Conservation (phyloP, 2,888 invertebrate genomes). For the Rhagium mordax region DNA sequence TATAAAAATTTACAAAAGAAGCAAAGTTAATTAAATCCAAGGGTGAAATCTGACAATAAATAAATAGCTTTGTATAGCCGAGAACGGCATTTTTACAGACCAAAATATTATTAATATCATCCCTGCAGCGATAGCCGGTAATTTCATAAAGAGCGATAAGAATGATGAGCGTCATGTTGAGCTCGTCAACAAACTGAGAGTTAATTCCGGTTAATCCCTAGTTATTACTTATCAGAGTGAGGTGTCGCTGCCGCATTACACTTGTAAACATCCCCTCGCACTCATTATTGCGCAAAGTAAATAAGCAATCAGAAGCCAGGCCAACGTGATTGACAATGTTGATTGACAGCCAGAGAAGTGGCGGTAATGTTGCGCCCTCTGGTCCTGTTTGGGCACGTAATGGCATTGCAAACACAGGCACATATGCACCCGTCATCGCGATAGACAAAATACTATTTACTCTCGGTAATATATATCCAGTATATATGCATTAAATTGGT, state of each 20-base stretch:
- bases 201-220: conserved; percentile 49
- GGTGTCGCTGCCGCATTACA: conserved; percentile 54
- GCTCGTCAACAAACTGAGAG: conserved; percentile 29
- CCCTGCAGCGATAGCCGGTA: neutral
- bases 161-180: conserved; percentile 34
- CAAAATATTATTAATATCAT: neutral
- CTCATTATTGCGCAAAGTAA: conserved; percentile 63
- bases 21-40: too few relatives aligned
- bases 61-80: too few relatives aligned
- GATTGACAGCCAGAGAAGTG: conserved; percentile 60
- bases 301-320: conserved; percentile 62
- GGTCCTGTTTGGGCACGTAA: conserved; percentile 66
- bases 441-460: conserved; percentile 53
- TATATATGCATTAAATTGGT: conserved; percentile 26
- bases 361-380: conserved; percentile 61
- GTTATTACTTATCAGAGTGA: conserved; percentile 53
- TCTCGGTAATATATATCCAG: conserved; percentile 22
- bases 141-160: conserved; percentile 25
- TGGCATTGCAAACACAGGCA: conserved; percentile 66
- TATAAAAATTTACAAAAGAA: too few relatives aligned
- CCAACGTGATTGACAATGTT: conserved; percentile 64
- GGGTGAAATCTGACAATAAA: too few relatives aligned
- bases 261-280: conserved; percentile 52
- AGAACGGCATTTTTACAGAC: neutral
- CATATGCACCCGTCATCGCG: conserved; percentile 56